Percentiles rank a stretch among this genome's conserved stretches.
Evolutionary conservation across 2,113 vertebrate species (phyloP).

Genomic region (Prunella fulvescens): DNA sequence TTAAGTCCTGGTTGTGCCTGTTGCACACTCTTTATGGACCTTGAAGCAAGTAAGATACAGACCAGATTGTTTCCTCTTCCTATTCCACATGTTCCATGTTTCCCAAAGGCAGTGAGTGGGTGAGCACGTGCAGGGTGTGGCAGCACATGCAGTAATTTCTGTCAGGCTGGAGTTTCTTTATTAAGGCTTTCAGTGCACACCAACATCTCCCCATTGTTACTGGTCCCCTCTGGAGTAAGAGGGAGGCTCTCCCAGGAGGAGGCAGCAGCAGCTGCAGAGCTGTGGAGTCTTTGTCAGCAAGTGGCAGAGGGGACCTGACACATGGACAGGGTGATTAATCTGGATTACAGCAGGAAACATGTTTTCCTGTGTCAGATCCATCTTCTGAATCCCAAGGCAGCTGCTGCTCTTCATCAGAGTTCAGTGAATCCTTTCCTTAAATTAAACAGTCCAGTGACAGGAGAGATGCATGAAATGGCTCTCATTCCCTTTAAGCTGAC

Average conservation of each 20-base stretch:
- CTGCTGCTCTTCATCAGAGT: not conserved
- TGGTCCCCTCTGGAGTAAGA: not conserved
- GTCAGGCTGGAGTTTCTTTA: not conserved
- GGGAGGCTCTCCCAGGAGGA: not conserved
- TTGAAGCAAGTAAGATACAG: not conserved
- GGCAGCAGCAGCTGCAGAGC: not conserved
- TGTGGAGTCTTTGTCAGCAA: not conserved
- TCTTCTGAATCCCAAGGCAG: not conserved
- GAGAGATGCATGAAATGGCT: not conserved
- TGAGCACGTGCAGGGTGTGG: rapidly evolving
- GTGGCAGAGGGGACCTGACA: not conserved
- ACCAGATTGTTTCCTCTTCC: not conserved
- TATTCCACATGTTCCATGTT: rapidly evolving
- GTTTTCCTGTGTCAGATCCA: not conserved
- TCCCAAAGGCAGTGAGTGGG: not conserved
- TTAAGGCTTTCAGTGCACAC: not conserved
- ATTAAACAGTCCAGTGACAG: not conserved
- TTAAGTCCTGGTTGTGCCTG: not conserved
- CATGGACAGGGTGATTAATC: not conserved
- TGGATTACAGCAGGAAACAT: not conserved
- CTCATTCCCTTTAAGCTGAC: not conserved
- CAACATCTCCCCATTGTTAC: not conserved
- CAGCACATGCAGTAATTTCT: not conserved
- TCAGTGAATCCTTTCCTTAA: not conserved
- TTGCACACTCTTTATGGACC: too few relatives aligned